A percentile compares a stretch with the other conserved stretches of the same genome.
phyloP scores from a whole-genome alignment of 2,888 invertebrate species.

The Lomographa bimaculata region DNA sequence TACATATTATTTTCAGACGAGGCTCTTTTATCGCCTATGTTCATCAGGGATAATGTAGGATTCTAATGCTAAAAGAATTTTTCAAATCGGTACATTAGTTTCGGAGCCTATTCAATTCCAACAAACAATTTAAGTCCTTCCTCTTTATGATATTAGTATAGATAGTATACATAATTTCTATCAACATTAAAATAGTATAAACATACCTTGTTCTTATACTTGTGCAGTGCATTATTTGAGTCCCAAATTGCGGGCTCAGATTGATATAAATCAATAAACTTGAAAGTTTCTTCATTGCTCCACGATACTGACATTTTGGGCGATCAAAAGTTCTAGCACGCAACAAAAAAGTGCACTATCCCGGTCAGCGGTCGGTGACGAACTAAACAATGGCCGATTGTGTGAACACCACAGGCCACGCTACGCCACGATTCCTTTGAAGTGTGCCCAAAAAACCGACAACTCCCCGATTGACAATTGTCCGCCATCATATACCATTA shows the following conservation, averaged over 20 bases:
- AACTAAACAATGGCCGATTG: conserved; percentile 28
- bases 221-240: conserved; percentile 25
- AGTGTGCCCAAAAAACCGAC: conserved; percentile 33
- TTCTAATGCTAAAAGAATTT: too few species aligned
- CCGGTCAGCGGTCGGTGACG: conserved; percentile 27
- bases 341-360: conserved; percentile 22
- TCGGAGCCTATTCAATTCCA: conserved; percentile 23
- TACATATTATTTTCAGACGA: conserved; percentile 21
- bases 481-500: conserved; percentile 25
- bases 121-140: conserved; percentile 22
- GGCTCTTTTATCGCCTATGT: too few species aligned
- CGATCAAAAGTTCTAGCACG: too few species aligned
- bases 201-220: conserved; percentile 23
- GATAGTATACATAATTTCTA: too few species aligned
- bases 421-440: conserved; percentile 34
- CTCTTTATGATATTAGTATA: too few species aligned
- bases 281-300: conserved; percentile 26
- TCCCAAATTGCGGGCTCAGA: conserved; percentile 29
- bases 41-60: too few species aligned
- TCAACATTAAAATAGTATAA: conserved; percentile 20
- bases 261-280: conserved; percentile 27
- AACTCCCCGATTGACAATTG: conserved; percentile 25
- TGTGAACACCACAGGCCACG: conserved; percentile 26
- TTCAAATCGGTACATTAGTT: too few species aligned
- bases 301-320: conserved; percentile 18